Base-by-base conservation (phyloP, 2,797 vertebrate species). In the Molossus molossus region DNA sequence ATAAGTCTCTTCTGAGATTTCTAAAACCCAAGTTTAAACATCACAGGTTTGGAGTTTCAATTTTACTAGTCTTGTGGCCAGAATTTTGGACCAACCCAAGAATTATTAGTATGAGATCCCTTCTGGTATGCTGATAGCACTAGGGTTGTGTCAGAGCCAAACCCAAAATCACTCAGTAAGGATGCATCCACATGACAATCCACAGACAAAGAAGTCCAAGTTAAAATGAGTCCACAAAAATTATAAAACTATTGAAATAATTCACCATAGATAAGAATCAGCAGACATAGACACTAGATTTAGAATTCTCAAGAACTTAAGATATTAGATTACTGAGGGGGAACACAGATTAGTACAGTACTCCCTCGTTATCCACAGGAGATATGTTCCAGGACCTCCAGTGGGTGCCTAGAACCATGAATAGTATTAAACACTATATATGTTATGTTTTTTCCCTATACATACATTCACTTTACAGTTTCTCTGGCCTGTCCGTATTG, bases 11-110 rank as follows among this genome's bases (percentile, higher is more conserved):
- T 62, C 17, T 91, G 60, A 94, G 57, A 72, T 81, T 86, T 91
- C 48, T 91, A 85, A 91, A 88, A 48, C n/a, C 15, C n/a, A 94
- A n/a, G 13, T 17, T 77, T 79, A 65, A 94, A n/a, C 8, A 82
- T n/a, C 20, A 48, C 6, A 79, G 8, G 14, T 40, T 40, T 80
- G 53, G 62, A 21, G 33, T 53, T 90, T 70, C 7, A 84, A 17
- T 88, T 85, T 80, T 37, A 53, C 6, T 15, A 14, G 1, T 29
- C 10, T 27, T 85, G 37, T n/a, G 45, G 29, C 64, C 60, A 70
- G 60, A 88, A 64, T 13, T 20, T 64, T 55, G 64, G 69, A 45
- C 27, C 77, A 84, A 93, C 79, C 12, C 33, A 57, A 83, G 58
- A 83, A 81, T 85, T 92, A 62, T 57, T 62, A 69, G 75, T 57